phyloP scores from a whole-genome alignment of 92 coral and sea anemone genomes.

The Epizoanthus scotinus region DNA sequence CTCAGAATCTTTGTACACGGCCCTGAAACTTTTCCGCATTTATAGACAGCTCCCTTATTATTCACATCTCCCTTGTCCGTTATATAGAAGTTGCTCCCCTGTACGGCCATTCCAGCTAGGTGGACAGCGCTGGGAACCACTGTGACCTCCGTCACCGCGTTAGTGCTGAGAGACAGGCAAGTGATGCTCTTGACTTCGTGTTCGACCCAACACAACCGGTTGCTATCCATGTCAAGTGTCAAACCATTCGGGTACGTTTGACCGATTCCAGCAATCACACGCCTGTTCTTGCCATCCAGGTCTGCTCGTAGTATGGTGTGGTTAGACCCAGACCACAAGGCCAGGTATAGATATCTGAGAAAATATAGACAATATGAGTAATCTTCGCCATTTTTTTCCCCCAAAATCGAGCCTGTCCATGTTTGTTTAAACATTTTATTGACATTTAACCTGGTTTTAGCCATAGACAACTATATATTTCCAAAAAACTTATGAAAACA shows the following conservation, averaged over 20 bases:
- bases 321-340: constrained; percentile 10
- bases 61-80: constrained; percentile 11
- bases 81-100: constrained; percentile 11
- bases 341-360: constrained; percentile 10
- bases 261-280: not conserved
- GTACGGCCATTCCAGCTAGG: constrained; percentile 10
- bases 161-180: constrained; percentile 12
- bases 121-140: constrained; percentile 2
- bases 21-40: constrained; percentile 11
- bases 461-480: too few relatives aligned
- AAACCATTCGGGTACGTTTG: not conserved
- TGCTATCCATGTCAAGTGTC: not conserved
- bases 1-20: constrained; percentile 1
- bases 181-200: not conserved
- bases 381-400: too few relatives aligned
- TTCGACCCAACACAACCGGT: constrained; percentile 21
- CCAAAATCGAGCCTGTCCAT: too few relatives aligned
- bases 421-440: too few relatives aligned
- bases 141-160: constrained; percentile 1
- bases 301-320: constrained; percentile 27
- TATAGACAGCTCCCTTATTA: constrained; percentile 8
- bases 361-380: not conserved
- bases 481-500: too few relatives aligned
- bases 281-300: constrained; percentile 17
- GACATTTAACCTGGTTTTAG: too few relatives aligned